Base-by-base conservation (phyloP, 2,888 invertebrate species). In the Athripsodes cinereus region DNA sequence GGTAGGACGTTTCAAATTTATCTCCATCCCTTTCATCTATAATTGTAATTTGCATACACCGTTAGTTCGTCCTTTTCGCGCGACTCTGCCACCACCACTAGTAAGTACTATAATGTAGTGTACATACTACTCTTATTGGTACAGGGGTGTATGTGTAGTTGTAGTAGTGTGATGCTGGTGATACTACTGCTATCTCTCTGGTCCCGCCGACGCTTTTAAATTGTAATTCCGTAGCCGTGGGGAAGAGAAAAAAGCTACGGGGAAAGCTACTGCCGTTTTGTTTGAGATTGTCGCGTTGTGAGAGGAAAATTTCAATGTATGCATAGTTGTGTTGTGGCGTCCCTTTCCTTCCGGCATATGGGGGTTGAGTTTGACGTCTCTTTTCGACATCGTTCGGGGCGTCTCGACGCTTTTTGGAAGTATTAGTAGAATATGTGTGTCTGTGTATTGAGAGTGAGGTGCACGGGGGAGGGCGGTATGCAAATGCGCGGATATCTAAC, bases 341-440 rank as follows among this genome's bases (percentile, higher is more conserved):
- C 55, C 52, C 58, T 44, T 53, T 56, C 56, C 47, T 46, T 26
- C 52, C 19, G 20, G 48, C 26, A 13, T 31, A 40, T 34, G 53
- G 57, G 52, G 55, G 19, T 20, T 26, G 46, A 40, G 20, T 26
- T 20, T 49, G 52, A 52, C 61, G 59, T 60, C 60, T 52, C 59
- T 35, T 47, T 63, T 75, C 75, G 77, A 77, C 77, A 76, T 74
- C 76, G 75, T 74, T 74, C 76, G 74, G 74, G 73, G 76, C 47
- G 49, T 53, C 40, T 26, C 61, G 59, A 58, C 60, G 48, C 59
- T 35, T 47, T 63, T 75, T 75, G 77, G 77, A 76, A 76, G 74
- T 76, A 75, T 74, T 73, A 75, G 74, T 74, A 73, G 76, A n/a
- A 75, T 69, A 73, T 78, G 78, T 53, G 48, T 19, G 52, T 53